phyloP scores from a whole-genome alignment of 2,113 vertebrate genomes.

The Cisticola juncidis region DNA sequence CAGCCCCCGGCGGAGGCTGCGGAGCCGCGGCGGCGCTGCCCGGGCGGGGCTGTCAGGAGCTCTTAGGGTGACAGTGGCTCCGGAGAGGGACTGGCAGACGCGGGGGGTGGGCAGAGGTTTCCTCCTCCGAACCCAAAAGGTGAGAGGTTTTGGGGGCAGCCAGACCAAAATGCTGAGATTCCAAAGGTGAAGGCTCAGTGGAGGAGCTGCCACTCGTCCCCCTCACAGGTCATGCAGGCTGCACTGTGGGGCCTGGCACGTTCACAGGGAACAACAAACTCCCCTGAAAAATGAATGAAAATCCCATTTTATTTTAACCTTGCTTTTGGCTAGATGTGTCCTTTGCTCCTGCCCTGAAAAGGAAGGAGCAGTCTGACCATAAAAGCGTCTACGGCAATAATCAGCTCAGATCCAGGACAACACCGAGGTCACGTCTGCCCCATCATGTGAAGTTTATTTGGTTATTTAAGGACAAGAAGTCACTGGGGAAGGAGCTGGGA shows the following conservation, averaged over 20 bases:
- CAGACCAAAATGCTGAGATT: background rate
- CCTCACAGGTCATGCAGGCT: rapidly evolving
- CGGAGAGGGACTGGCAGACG: rapidly evolving
- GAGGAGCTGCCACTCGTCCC: background rate
- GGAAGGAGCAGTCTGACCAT: background rate
- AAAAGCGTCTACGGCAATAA: background rate
- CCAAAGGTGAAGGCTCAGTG: background rate
- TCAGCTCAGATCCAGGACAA: background rate
- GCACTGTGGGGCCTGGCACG: background rate
- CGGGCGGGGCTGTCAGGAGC: background rate
- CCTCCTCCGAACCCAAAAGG: background rate
- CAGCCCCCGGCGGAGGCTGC: background rate
- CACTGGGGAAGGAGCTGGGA: background rate
- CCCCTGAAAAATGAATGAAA: background rate
- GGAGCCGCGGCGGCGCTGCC: background rate
- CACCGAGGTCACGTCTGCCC: background rate
- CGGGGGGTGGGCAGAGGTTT: background rate
- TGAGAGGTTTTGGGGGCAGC: background rate
- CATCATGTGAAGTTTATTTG: background rate
- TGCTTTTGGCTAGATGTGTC: background rate
- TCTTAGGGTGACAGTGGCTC: background rate
- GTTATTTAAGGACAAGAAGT: background rate
- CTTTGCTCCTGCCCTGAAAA: background rate
- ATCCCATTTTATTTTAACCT: background rate
- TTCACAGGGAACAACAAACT: background rate